Conservation (phyloP, 2,888 invertebrate genomes). For the Clostera curtula region DNA sequence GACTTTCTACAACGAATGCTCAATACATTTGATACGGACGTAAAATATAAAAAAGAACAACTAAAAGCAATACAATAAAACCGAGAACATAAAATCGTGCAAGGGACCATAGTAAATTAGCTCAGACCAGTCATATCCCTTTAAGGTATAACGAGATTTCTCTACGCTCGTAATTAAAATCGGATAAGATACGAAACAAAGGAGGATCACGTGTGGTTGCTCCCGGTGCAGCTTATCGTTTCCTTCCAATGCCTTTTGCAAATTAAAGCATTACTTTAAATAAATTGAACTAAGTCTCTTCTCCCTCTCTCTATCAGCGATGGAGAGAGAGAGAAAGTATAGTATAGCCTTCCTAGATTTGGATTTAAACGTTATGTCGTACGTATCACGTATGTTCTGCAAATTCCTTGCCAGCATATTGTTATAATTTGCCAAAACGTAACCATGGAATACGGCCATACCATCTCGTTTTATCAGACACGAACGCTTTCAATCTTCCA, state of each 20-base stretch:
- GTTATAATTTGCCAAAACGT: too few species aligned
- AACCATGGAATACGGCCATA: too few species aligned
- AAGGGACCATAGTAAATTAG: constrained; percentile 62
- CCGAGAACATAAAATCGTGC: constrained; percentile 56
- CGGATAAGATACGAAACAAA: constrained; percentile 72
- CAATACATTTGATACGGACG: constrained; percentile 1
- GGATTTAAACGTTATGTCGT: too few species aligned
- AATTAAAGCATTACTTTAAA: too few species aligned
- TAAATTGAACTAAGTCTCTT: too few species aligned
- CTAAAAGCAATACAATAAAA: constrained; percentile 54
- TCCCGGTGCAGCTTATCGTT: constrained; percentile 41
- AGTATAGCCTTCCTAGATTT: too few species aligned
- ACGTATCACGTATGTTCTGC: too few species aligned
- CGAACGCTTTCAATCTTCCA: constrained; percentile 7
- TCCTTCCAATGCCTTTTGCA: constrained; percentile 9
- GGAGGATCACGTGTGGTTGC: constrained; percentile 47
- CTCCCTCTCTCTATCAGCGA: too few species aligned
- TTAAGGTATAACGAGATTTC: constrained; percentile 71
- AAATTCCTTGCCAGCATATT: too few species aligned
- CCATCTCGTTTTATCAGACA: too few species aligned
- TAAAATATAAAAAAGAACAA: constrained; percentile 14
- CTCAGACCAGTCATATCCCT: constrained; percentile 61
- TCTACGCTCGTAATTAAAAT: constrained; percentile 71
- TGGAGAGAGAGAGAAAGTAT: too few species aligned
- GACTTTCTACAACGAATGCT: neutral